phyloP scores from a whole-genome alignment of 2,888 invertebrate genomes.

The Scelioninae gen. 2 region DNA sequence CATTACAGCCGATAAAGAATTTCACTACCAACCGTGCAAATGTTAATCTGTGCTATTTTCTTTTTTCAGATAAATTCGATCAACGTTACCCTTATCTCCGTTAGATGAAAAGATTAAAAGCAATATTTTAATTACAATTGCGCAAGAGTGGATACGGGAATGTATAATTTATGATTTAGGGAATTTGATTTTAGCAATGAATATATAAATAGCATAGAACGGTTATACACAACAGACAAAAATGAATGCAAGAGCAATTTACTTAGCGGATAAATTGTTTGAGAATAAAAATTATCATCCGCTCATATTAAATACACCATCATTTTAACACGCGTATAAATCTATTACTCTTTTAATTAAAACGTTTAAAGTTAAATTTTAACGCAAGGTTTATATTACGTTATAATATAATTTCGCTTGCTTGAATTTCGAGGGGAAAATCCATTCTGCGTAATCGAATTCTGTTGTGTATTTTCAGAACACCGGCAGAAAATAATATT shows the following conservation, averaged over 20 bases:
- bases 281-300: constrained; percentile 6
- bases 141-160: too few relatives aligned
- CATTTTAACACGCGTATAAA: constrained; percentile 4
- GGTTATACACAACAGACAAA: too few relatives aligned
- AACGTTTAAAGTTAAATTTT: constrained; percentile 7
- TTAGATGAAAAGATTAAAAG: too few relatives aligned
- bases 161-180: too few relatives aligned
- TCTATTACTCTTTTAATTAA: constrained; percentile 14
- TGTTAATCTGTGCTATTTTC: too few relatives aligned
- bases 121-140: too few relatives aligned
- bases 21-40: too few relatives aligned
- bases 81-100: too few relatives aligned
- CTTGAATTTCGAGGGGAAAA: constrained; percentile 4
- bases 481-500: neutral
- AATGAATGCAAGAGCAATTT: constrained; percentile 1
- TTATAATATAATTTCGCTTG: constrained; percentile 6
- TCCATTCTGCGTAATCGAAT: constrained; percentile 16
- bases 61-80: too few relatives aligned
- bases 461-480: constrained; percentile 8
- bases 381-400: constrained; percentile 16
- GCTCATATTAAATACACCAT: constrained; percentile 1
- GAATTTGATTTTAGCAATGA: too few relatives aligned
- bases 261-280: neutral
- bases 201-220: too few relatives aligned
- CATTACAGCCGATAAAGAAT: too few relatives aligned